Conservation (phyloP, 2,888 invertebrate species). For the Eristalis arbustorum region DNA sequence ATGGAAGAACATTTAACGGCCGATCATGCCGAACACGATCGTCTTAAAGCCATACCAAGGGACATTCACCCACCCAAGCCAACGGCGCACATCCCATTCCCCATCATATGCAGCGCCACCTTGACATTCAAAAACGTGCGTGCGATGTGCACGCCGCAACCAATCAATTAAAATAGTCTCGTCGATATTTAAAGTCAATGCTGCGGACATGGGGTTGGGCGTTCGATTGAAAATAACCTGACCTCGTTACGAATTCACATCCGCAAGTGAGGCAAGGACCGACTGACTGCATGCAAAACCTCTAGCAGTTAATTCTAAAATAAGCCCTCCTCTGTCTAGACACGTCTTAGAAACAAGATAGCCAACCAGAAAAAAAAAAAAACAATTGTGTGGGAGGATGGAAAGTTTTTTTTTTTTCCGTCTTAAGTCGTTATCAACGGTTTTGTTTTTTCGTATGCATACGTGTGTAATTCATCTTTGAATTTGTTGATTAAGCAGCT, state of each 20-base stretch:
- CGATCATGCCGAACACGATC: too few species aligned
- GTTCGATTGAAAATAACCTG: background rate
- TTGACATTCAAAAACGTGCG: too few species aligned
- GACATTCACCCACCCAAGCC: too few species aligned
- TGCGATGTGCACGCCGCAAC: too few species aligned
- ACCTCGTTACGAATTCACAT: background rate
- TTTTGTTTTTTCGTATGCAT: too few species aligned
- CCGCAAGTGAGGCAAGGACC: background rate
- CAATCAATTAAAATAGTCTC: background rate
- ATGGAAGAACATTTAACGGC: too few species aligned
- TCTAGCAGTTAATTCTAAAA: background rate
- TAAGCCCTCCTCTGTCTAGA: background rate
- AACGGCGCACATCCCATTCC: too few species aligned
- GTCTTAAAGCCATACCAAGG: too few species aligned
- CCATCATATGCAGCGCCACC: too few species aligned
- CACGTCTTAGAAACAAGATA: background rate
- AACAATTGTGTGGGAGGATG: conserved; percentile 45
- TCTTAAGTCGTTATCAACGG: conserved; percentile 27
- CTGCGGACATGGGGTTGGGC: background rate
- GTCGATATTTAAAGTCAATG: background rate
- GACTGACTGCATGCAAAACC: background rate
- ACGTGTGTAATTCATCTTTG: background rate
- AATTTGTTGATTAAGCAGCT: background rate
- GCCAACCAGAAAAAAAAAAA: background rate
- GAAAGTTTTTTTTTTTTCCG: conserved; percentile 3